These are phyloP conservation scores for Tenualosa thibaudeaui DNA, from an alignment of 2,797 vertebrate species.

Conservation along the genomic window DNA sequence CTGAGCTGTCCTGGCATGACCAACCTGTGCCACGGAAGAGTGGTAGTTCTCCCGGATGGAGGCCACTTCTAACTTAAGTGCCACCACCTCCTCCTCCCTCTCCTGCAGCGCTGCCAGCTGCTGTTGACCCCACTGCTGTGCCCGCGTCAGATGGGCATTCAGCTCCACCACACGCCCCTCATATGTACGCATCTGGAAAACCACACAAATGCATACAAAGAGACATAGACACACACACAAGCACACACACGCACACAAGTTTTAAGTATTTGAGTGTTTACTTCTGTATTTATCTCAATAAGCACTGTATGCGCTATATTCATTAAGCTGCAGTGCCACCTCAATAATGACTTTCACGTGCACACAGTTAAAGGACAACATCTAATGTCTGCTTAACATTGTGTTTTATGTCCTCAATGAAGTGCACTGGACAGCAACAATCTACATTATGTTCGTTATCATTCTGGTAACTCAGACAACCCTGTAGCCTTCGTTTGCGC, in stretches of 20 bases:
- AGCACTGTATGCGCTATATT: too few species aligned
- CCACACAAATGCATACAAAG: not conserved
- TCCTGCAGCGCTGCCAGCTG: conserved; percentile 61
- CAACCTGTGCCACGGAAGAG: conserved; percentile 65
- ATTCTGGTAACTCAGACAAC: too few species aligned
- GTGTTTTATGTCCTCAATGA: too few species aligned
- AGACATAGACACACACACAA: not conserved
- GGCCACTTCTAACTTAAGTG: conserved; percentile 72
- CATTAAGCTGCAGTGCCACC: too few species aligned
- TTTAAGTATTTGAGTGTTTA: not conserved
- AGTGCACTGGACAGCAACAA: too few species aligned
- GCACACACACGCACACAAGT: not conserved
- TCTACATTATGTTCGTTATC: too few species aligned
- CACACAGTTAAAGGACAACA: too few species aligned
- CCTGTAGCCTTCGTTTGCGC: too few species aligned
- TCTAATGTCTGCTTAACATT: too few species aligned
- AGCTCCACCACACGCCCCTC: conserved; percentile 66
- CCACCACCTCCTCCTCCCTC: conserved; percentile 69
- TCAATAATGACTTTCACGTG: too few species aligned
- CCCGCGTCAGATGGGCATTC: conserved; percentile 60
- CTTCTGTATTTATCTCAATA: too few species aligned
- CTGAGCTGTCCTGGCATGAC: not conserved
- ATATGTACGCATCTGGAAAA: conserved; percentile 56
- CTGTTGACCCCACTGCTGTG: conserved; percentile 68
- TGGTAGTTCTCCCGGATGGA: conserved; percentile 69